Base-by-base conservation (phyloP, 2,888 invertebrate genomes). In the Limenitis camilla region DNA sequence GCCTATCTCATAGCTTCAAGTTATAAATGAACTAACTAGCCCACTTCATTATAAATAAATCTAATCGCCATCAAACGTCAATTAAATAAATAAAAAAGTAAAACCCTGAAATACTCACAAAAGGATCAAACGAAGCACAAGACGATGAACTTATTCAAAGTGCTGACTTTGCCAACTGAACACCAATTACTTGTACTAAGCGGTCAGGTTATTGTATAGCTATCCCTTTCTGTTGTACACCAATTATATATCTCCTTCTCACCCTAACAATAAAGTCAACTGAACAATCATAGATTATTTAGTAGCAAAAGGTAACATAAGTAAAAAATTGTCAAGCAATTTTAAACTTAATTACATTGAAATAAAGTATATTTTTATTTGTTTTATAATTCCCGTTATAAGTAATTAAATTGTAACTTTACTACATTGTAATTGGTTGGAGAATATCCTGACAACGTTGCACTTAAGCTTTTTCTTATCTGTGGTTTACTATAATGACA, bases 101-200 rank as follows among this genome's bases (percentile, higher is more conserved):
- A n/a, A 7, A 29, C 19, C 43, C 28, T 29, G n/a, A 44, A 42
- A 45, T 38, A 45, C 29, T 38, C 27, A 44, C 31, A 48, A 38
- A 46, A 42, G 19, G 48, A 51, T 47, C 61, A 71, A 86, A 80
- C 79, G 74, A 40, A 64, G 79, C 86, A 80, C 65, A 59, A 71
- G 70, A 67, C 80, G 68, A 79, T 74, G 74, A 79, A 76, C 76
- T 78, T 74, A 74, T 76, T 71, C 69, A 65, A 68, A 74, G 70
- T 72, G 87, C 86, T 84, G 86, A 86, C 84, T 80, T 75, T 66
- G 67, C 68, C 83, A 81, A 84, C 66, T 80, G 82, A 85, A 84
- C 83, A 78, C 80, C 86, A 87, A 87, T 87, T 86, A 87, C 81
- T 74, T 72, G 77, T 77, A 78, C 72, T 71, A 71, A 72, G 68